Percentiles rank a stretch among this genome's conserved stretches.
Conservation (phyloP, 2,113 vertebrate species). For the Thryonomys swinderianus region DNA sequence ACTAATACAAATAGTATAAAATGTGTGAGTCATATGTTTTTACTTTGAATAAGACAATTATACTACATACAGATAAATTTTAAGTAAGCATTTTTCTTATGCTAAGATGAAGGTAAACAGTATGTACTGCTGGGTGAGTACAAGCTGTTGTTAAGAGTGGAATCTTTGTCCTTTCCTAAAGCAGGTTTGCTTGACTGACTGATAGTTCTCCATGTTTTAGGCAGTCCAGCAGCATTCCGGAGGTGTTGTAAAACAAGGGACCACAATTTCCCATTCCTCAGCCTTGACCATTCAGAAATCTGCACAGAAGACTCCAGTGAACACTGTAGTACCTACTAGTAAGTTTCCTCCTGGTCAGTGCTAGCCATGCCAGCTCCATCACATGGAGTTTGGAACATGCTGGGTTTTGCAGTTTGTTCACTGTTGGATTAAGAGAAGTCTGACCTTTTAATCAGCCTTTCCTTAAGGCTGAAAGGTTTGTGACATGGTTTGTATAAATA, state of each 20-base stretch:
- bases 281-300: slow-evolving; percentile 80
- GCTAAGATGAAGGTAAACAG: neutral
- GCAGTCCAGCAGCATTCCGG: slow-evolving; percentile 88
- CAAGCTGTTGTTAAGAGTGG: slow-evolving; percentile 52
- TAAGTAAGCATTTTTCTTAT: slow-evolving; percentile 59
- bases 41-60: slow-evolving; percentile 57
- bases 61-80: slow-evolving; percentile 58
- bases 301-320: slow-evolving; percentile 75
- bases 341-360: slow-evolving; percentile 81
- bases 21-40: slow-evolving; percentile 34
- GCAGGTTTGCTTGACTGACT: slow-evolving; percentile 58
- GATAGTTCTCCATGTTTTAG: slow-evolving; percentile 81
- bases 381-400: neutral
- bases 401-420: neutral
- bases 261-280: slow-evolving; percentile 70
- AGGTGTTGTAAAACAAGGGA: slow-evolving; percentile 82
- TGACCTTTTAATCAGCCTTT: neutral
- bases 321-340: slow-evolving; percentile 76
- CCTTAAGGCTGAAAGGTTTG: neutral
- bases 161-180: slow-evolving; percentile 27
- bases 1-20: neutral
- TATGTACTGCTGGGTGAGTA: slow-evolving; percentile 29
- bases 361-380: neutral
- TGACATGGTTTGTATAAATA: neutral
- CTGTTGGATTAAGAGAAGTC: neutral